Evolutionary conservation across 2,797 vertebrate genomes (phyloP), one percentile per base, ranked within the genome.

Genomic region (Anabacerthia variegaticeps): DNA sequence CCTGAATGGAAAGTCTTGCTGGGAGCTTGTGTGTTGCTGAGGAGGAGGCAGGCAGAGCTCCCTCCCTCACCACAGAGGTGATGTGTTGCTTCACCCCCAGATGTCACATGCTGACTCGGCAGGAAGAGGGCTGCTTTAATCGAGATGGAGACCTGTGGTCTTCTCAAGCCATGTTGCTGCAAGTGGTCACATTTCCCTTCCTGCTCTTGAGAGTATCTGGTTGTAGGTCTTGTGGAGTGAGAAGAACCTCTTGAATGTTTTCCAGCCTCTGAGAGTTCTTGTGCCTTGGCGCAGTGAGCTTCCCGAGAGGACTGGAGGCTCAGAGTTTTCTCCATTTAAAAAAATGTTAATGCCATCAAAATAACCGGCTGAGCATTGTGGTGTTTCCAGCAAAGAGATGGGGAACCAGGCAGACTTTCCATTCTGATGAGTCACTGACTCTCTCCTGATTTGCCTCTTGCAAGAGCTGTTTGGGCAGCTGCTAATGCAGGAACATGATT

Each of bases 391-490:
- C 66, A n/a, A 44, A 85, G 78, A 77, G 76, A 48, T 46, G n/a
- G 58, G 62, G 73, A 92, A 61, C 44, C 28, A 88, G 84, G 68
- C 73, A 88, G 72, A 56, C 54, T 91, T 92, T 83, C 90, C 43
- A 12, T 77, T 84, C 65, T 93, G 82, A 84, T 92, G 92, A 95
- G 59, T 95, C 93, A 96, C 66, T 80, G 76, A 44, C 66, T 85
- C 14, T 93, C 82, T 91, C 61, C 89, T 85, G 88, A 69, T 91
- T 65, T 76, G 73, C 51, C 44, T 87, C 84, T 67, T 63, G 7
- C 24, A 67, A 89, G 90, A 85, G 80, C 56, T 83, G 41, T 93
- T 94, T 82, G 91, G 90, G 89, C 84, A 87, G 80, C 94, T 94
- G 74, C 77, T 93, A 84, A 65, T 87, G 86, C 30, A 77, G 74